Evolutionary conservation across 2,113 vertebrate species (phyloP).

Genomic region (sheep (Ovis aries)): DNA sequence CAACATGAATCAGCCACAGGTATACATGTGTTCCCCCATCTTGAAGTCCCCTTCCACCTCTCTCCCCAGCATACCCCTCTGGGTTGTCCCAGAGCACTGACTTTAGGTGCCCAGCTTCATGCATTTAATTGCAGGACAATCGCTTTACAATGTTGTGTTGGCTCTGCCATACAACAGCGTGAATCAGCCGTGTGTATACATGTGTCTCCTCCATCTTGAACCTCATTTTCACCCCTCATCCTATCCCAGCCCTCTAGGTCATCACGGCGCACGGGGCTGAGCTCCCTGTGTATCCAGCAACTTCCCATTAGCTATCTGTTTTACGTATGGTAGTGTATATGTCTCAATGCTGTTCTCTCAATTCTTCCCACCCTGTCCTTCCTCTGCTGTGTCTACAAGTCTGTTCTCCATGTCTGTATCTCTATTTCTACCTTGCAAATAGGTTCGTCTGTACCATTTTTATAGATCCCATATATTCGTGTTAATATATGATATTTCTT

Average conservation of each 20-base stretch:
- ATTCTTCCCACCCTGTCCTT: not conserved
- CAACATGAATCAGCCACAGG: not conserved
- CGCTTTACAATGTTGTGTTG: not conserved
- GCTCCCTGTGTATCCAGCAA: not conserved
- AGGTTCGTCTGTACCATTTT: not conserved
- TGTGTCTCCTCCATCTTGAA: not conserved
- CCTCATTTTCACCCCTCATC: not conserved
- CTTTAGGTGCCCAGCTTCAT: not conserved
- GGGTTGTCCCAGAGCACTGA: not conserved
- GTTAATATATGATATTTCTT: not conserved
- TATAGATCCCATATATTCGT: not conserved
- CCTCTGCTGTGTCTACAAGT: not conserved
- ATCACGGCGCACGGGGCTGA: rapidly evolving
- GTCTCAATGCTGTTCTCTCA: not conserved
- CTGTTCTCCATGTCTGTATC: not conserved
- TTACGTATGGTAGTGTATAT: not conserved
- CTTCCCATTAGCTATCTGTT: not conserved
- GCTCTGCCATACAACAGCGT: not conserved
- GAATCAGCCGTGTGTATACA: not conserved
- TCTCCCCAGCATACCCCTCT: not conserved
- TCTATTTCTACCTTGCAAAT: not conserved
- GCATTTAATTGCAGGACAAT: not conserved
- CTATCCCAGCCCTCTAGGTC: not conserved
- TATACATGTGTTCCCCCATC: not conserved
- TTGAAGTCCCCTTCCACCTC: not conserved